Conservation (phyloP, 2,888 invertebrate genomes). For the Trachelus stipa region DNA sequence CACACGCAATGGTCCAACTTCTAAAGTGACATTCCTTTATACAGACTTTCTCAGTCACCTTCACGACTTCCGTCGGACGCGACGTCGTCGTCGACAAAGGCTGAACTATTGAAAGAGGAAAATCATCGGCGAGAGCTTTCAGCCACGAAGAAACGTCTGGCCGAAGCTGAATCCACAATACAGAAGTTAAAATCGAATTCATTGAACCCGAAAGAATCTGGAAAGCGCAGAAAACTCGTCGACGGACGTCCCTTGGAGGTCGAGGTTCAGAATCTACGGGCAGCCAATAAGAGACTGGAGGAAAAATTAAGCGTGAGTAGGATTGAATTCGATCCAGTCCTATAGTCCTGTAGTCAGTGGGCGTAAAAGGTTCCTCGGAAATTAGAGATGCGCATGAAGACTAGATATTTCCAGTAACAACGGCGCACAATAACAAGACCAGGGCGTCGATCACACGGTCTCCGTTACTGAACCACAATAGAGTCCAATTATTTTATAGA, state of each 20-base stretch:
- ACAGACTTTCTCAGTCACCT: constrained; percentile 35
- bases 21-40: background rate
- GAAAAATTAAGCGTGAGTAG: constrained; percentile 74
- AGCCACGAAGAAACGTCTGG: constrained; percentile 46
- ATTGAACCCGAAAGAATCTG: constrained; percentile 25
- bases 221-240: constrained; percentile 43
- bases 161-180: constrained; percentile 51
- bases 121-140: constrained; percentile 49
- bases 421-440: background rate
- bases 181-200: constrained; percentile 39
- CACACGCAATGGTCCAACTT: background rate
- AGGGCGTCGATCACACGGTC: background rate
- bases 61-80: constrained; percentile 28
- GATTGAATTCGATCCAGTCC: background rate
- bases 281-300: constrained; percentile 75
- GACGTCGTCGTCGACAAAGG: constrained; percentile 31
- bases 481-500: background rate
- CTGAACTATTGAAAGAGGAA: constrained; percentile 46
- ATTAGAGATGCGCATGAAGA: background rate
- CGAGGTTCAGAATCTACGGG: constrained; percentile 74
- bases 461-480: background rate
- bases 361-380: background rate
- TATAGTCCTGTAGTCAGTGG: background rate
- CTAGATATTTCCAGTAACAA: background rate
- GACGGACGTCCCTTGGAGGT: constrained; percentile 68